Evolutionary conservation across 2,888 invertebrate genomes (phyloP).

Genomic region (Dorcus parallelipipedus): DNA sequence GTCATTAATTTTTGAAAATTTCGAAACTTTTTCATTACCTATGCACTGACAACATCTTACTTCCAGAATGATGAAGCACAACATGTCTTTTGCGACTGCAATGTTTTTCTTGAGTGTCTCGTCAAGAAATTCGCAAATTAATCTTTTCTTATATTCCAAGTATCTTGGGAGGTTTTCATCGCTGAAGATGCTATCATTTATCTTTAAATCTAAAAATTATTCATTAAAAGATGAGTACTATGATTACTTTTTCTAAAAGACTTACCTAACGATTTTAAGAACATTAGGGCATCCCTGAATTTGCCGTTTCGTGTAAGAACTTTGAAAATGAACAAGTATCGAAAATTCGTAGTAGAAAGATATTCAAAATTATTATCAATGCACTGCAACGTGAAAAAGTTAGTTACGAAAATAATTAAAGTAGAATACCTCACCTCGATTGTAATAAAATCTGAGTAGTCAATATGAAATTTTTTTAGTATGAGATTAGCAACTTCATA

Average conservation of each 20-base stretch:
- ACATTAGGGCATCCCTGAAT: slow-evolving; percentile 8
- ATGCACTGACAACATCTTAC: neutral
- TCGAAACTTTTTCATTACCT: neutral
- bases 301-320: slow-evolving; percentile 5
- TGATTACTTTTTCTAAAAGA: neutral
- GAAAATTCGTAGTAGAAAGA: slow-evolving; percentile 4
- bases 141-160: slow-evolving; percentile 3
- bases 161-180: neutral
- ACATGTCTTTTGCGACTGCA: slow-evolving; percentile 5
- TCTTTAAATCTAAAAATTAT: slow-evolving; percentile 7
- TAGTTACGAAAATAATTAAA: neutral
- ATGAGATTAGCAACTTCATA: slow-evolving; percentile 3
- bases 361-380: neutral
- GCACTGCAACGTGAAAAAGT: neutral
- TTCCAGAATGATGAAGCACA: slow-evolving; percentile 1
- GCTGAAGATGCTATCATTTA: neutral
- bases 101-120: neutral
- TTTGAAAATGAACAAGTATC: slow-evolving; percentile 15
- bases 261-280: slow-evolving; percentile 12
- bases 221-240: too few species aligned
- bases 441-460: slow-evolving; percentile 8
- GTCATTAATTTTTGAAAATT: neutral
- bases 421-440: slow-evolving; percentile 6
- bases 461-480: slow-evolving; percentile 6
- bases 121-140: slow-evolving; percentile 8